Conservation (phyloP, 2,888 invertebrate genomes). For the Schrankia costaestrigalis region DNA sequence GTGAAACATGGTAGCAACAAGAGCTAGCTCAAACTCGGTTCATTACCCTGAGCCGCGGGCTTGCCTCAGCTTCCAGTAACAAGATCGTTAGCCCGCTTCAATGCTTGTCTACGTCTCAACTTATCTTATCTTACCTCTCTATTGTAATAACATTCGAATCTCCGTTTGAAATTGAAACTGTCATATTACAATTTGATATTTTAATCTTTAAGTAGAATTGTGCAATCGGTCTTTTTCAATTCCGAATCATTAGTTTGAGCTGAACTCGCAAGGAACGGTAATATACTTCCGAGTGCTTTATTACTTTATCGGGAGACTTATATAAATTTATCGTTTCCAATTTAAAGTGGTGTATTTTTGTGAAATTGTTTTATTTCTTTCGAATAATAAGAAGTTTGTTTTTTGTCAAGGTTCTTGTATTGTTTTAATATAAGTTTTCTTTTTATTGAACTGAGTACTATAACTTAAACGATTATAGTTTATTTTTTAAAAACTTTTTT, state of each 20-base stretch:
- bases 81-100: conserved; percentile 45
- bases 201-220: conserved; percentile 19
- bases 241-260: conserved; percentile 35
- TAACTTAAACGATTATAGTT: too few species aligned
- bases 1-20: conserved; percentile 1
- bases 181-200: conserved; percentile 21
- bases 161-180: conserved; percentile 23
- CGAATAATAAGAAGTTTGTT: too few species aligned
- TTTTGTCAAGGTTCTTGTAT: too few species aligned
- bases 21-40: conserved; percentile 30
- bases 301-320: conserved; percentile 7
- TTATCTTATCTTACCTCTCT: conserved; percentile 31
- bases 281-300: conserved; percentile 19
- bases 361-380: conserved; percentile 1
- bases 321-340: conserved; percentile 17
- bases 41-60: conserved; percentile 39
- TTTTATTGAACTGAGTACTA: too few species aligned
- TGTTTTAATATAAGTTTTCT: too few species aligned
- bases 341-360: conserved; percentile 1
- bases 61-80: conserved; percentile 35
- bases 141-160: conserved; percentile 38
- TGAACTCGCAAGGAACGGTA: conserved; percentile 22
- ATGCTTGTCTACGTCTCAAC: conserved; percentile 27
- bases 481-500: too few species aligned
- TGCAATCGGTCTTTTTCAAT: conserved; percentile 37